Evolutionary conservation across 2,888 invertebrate genomes (phyloP), one percentile per base, ranked within the genome.

Genomic region (Dolichomitus sp.): DNA sequence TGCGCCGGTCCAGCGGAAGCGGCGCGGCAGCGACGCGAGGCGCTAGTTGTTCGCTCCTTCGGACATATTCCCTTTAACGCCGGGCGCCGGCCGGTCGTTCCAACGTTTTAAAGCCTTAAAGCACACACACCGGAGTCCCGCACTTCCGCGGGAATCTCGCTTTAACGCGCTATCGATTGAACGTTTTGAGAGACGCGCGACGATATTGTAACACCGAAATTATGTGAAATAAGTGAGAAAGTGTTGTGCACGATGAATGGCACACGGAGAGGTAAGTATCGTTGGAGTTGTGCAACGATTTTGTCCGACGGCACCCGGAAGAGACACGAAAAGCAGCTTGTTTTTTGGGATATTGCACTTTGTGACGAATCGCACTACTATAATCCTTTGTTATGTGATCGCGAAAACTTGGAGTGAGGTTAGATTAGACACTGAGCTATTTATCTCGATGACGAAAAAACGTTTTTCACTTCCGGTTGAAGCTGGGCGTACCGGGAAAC

Each of bases 11-110:
- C 81, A 78, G 69, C 48, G 59, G 33, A 52, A 63, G 70, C 66
- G 73, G 48, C 30, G 77, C 70, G 75, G 76, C 76, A 76, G 72
- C 76, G 59, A 76, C 65, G 70, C 50, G 76, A 70, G 61, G 52
- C 68, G 68, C 19, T 65, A 59, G 66, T 30, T 50, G 57, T 72
- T 17, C 66, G 42, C 50, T 57, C 83, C 83, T 85, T 85, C 81
- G 83, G 87, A 82, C 87, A 89, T 87, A 91, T 91, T 91, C 91
- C 88, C 91, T 91, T 91, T 91, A 91, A 91, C 85, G 86, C 87
- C 83, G 90, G 89, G 90, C 90, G 89, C 91, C 90, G 90, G 89
- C 89, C 89, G 90, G 90, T 84, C 86, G 72, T 73, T 42, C 76
- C 70, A 65, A 48, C 70, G 82, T 27, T 69, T 82, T 82, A 82